phyloP scores from a whole-genome alignment of 2,113 vertebrate species.

The Halichoeres trimaculatus region DNA sequence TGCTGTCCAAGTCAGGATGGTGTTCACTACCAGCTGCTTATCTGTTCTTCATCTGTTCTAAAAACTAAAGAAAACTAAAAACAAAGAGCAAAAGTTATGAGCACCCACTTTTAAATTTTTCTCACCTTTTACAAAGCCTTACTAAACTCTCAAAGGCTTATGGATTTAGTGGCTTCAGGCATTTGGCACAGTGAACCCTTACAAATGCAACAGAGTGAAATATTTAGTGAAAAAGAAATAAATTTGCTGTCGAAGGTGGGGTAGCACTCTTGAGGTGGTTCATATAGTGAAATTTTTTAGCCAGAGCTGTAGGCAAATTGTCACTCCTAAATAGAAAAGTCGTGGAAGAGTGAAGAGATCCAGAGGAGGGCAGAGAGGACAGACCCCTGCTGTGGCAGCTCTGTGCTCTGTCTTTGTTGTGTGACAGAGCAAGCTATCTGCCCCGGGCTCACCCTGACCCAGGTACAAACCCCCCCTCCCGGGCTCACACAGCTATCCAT shows the following conservation, averaged over 20 bases:
- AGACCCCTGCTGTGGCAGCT: constrained; percentile 28
- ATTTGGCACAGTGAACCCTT: no score
- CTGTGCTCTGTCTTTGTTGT: constrained; percentile 31
- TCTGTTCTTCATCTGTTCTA: no score
- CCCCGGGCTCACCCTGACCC: constrained; percentile 43
- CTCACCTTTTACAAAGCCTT: no score
- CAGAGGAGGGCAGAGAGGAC: constrained; percentile 15
- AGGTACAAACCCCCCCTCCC: constrained; percentile 27
- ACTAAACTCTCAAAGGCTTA: no score
- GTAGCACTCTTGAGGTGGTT: constrained; percentile 5
- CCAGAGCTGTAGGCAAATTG: not conserved
- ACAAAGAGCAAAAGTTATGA: no score
- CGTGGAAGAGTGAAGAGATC: constrained; percentile 1
- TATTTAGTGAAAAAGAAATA: no score
- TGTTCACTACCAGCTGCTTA: no score
- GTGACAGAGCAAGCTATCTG: constrained; percentile 43
- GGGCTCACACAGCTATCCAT: constrained; percentile 37
- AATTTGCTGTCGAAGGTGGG: not conserved
- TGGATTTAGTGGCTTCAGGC: no score
- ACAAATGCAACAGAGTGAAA: no score
- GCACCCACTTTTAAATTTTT: no score
- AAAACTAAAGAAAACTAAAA: no score
- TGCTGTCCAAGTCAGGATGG: no score
- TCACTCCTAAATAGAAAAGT: constrained; percentile 5
- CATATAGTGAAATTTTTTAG: constrained; percentile 4